A percentile compares a stretch with the other conserved stretches of the same genome.
Evolutionary conservation across 2,888 invertebrate genomes (phyloP).

Genomic region (Spicauda simplicius): DNA sequence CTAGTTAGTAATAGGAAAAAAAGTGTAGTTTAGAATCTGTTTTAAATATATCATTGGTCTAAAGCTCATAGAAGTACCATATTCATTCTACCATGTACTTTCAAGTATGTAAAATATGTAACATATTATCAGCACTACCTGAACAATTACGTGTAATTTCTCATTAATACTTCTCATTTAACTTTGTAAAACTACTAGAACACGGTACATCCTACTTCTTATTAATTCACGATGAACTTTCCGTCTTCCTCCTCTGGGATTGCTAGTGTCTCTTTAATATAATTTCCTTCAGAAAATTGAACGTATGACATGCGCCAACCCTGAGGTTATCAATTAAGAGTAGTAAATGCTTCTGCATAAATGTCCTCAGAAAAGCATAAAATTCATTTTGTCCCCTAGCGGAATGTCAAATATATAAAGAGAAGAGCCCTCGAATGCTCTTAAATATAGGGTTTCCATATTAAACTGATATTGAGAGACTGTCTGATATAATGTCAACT

Average conservation of each 20-base stretch:
- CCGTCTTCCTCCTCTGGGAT: slow-evolving; percentile 16
- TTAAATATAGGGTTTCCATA: slow-evolving; percentile 8
- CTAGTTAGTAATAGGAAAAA: too few relatives aligned
- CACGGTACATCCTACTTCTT: slow-evolving; percentile 5
- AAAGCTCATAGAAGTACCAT: too few relatives aligned
- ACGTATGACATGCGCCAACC: slow-evolving; percentile 18
- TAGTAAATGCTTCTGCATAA: slow-evolving; percentile 40
- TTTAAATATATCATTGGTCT: too few relatives aligned
- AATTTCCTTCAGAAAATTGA: slow-evolving; percentile 17
- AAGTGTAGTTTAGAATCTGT: too few relatives aligned
- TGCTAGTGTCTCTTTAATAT: slow-evolving; percentile 11
- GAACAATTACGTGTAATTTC: not conserved
- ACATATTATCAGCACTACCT: too few relatives aligned
- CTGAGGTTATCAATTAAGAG: slow-evolving; percentile 22
- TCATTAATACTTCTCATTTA: slow-evolving; percentile 5
- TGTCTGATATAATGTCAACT: not conserved
- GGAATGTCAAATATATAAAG: slow-evolving; percentile 55
- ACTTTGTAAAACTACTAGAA: slow-evolving; percentile 1
- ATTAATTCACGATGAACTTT: slow-evolving; percentile 22
- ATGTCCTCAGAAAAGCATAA: slow-evolving; percentile 55
- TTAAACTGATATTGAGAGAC: not conserved
- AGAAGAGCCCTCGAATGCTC: slow-evolving; percentile 13
- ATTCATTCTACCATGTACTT: too few relatives aligned
- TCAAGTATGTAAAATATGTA: too few relatives aligned
- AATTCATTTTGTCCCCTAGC: slow-evolving; percentile 65